Percentiles rank a stretch among this genome's conserved stretches.
phyloP scores from a whole-genome alignment of 1,140 invertebrate genomes.

The Spodoptera litura region DNA sequence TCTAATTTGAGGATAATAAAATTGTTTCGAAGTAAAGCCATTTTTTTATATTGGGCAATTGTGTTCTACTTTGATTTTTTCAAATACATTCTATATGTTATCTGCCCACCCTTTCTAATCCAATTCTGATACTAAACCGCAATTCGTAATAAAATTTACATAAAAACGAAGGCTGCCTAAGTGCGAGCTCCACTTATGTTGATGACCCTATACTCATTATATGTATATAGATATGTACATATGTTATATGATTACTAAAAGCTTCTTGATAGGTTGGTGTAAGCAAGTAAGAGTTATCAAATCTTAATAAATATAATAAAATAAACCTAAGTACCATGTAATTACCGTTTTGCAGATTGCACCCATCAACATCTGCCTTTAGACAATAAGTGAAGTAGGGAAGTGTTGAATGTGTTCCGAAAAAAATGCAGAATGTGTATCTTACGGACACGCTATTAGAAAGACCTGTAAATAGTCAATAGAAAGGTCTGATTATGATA shows the following conservation, averaged over 20 bases:
- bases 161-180: conserved; percentile 24
- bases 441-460: too few relatives aligned
- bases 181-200: not conserved
- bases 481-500: too few relatives aligned
- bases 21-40: conserved; percentile 16
- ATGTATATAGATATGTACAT: not conserved
- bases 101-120: conserved; percentile 24
- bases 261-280: not conserved
- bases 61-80: conserved; percentile 14
- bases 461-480: too few relatives aligned
- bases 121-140: conserved; percentile 38
- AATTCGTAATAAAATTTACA: conserved; percentile 44
- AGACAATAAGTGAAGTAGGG: too few relatives aligned
- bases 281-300: too few relatives aligned
- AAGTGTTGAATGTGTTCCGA: too few relatives aligned
- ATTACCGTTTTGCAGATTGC: too few relatives aligned
- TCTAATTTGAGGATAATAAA: conserved; percentile 1
- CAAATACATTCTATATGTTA: conserved; percentile 8
- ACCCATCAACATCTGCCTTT: too few relatives aligned
- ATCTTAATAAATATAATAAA: too few relatives aligned
- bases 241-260: too few relatives aligned
- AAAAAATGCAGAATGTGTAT: too few relatives aligned
- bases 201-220: conserved; percentile 13
- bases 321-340: too few relatives aligned
- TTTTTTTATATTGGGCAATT: conserved; percentile 38